Percentiles rank a stretch among this genome's conserved stretches.
Conservation (phyloP, 2,797 vertebrate species). For the Sitta carolinensis region DNA sequence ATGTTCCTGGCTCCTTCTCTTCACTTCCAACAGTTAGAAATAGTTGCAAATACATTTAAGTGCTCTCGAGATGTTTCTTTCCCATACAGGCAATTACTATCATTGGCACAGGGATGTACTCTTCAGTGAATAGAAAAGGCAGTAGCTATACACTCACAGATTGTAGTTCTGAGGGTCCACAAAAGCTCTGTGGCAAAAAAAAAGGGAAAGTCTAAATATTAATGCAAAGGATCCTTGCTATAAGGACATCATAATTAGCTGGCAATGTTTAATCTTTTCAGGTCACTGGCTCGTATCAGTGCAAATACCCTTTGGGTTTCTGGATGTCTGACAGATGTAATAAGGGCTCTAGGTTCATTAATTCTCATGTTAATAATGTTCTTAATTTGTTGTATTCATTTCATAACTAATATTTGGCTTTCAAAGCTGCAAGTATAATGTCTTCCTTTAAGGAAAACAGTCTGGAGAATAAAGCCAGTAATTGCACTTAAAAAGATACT, state of each 20-base stretch:
- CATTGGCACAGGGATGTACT: background rate
- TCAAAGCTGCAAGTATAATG: background rate
- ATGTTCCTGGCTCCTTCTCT: slow-evolving; percentile 31
- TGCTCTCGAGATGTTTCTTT: background rate
- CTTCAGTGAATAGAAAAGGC: background rate
- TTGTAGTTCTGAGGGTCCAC: background rate
- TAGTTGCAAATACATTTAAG: slow-evolving; percentile 49
- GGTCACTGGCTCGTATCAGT: background rate
- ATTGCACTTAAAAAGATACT: background rate
- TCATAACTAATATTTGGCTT: slow-evolving; percentile 7
- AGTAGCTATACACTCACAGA: background rate
- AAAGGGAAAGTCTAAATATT: background rate
- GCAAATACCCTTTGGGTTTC: slow-evolving; percentile 29
- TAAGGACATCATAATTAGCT: slow-evolving; percentile 31
- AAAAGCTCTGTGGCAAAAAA: background rate
- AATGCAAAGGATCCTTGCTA: background rate
- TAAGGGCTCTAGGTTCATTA: slow-evolving; percentile 9
- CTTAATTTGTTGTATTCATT: slow-evolving; percentile 28
- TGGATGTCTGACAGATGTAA: background rate
- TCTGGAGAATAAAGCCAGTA: background rate
- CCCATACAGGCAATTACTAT: background rate
- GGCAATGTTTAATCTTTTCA: slow-evolving; percentile 26
- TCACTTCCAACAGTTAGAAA: slow-evolving; percentile 33
- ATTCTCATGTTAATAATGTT: slow-evolving; percentile 21
- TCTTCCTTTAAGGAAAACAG: background rate